These are phyloP conservation scores for Calephelis nemesis DNA, from an alignment of 1,140 invertebrate species.

Conservation along the genomic window DNA sequence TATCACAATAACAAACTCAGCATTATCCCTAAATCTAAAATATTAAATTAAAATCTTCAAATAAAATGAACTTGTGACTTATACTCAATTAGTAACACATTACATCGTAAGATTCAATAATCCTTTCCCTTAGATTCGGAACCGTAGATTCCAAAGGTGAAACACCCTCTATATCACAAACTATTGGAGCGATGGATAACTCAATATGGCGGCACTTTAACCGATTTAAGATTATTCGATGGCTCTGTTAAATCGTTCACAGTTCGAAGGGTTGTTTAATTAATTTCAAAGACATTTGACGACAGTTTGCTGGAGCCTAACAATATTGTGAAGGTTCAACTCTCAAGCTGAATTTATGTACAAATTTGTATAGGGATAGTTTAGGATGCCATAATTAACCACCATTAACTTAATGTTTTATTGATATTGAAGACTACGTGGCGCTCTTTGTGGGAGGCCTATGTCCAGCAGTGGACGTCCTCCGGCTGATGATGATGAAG, in stretches of 20 bases:
- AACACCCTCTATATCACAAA: slow-evolving; percentile 49
- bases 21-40: too few relatives aligned
- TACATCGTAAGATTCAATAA: background rate
- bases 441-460: too few relatives aligned
- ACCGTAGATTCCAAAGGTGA: slow-evolving; percentile 6
- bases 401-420: background rate
- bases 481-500: too few relatives aligned
- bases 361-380: background rate
- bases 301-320: slow-evolving; percentile 29
- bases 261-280: slow-evolving; percentile 47
- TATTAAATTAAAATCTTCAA: background rate
- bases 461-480: too few relatives aligned
- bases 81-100: background rate
- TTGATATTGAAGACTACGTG: too few relatives aligned
- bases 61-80: background rate
- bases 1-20: too few relatives aligned
- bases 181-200: slow-evolving; percentile 52
- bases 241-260: slow-evolving; percentile 49
- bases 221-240: slow-evolving; percentile 57
- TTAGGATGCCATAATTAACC: background rate
- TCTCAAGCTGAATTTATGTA: slow-evolving; percentile 4
- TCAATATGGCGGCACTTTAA: slow-evolving; percentile 50
- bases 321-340: slow-evolving; percentile 19
- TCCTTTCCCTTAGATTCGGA: background rate
- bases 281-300: slow-evolving; percentile 44